Percentiles rank a stretch among this genome's conserved stretches.
phyloP scores from a whole-genome alignment of 2,113 vertebrate genomes.

The Prolemur simus region DNA sequence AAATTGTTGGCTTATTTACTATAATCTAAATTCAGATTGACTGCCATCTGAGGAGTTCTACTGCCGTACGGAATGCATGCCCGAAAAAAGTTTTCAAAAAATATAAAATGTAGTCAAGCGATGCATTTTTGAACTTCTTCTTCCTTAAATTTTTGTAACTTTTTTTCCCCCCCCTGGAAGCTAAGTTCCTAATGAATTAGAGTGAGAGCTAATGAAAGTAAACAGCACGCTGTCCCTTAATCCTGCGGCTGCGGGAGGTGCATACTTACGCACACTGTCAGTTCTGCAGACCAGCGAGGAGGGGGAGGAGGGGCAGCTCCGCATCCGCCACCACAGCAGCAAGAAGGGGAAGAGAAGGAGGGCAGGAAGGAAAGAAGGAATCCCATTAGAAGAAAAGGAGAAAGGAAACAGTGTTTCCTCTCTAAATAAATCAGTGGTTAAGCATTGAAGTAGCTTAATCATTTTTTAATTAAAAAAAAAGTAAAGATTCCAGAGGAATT shows the following conservation, averaged over 20 bases:
- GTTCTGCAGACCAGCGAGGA: background rate
- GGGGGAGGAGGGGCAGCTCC: background rate
- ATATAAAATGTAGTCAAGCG: background rate
- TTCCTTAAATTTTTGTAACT: background rate
- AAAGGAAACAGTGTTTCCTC: background rate
- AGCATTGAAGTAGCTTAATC: background rate
- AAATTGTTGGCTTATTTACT: background rate
- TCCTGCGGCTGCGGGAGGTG: no score
- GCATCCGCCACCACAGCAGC: background rate
- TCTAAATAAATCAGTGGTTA: background rate
- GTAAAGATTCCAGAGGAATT: background rate
- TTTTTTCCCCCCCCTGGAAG: background rate
- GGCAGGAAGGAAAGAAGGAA: no score
- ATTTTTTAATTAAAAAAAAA: background rate
- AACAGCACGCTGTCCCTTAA: background rate
- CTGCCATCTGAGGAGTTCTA: background rate
- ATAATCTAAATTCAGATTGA: background rate
- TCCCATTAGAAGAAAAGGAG: accelerated
- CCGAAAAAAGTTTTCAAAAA: background rate
- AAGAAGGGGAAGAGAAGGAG: no score
- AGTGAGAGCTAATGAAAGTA: background rate
- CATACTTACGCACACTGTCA: background rate
- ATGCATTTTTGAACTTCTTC: background rate
- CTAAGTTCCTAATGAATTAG: background rate
- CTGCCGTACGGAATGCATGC: background rate